Evolutionary conservation across 2,797 vertebrate genomes (phyloP).

Genomic region (Mus minutoides): DNA sequence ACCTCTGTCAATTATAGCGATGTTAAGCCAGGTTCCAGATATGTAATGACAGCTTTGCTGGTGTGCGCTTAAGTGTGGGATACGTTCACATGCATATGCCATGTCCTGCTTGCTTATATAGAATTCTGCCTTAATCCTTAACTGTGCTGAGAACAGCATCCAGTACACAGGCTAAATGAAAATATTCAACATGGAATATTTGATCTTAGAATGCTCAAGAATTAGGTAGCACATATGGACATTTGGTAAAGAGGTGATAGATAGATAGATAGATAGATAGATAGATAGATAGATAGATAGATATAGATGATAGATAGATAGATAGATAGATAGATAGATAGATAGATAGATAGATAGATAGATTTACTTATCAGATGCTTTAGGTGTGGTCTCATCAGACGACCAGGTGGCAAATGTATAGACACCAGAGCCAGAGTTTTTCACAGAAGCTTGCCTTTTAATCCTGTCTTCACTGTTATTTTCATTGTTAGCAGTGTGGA

Average conservation of each 20-base stretch:
- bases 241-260: not conserved
- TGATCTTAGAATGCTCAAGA: not conserved
- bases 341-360: too few species aligned
- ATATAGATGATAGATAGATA: too few species aligned
- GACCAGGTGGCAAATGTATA: not conserved
- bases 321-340: too few species aligned
- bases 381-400: not conserved
- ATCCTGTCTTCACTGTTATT: not conserved
- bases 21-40: slow-evolving; percentile 40
- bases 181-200: too few species aligned
- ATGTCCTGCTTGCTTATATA: not conserved
- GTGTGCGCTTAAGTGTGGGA: not conserved
- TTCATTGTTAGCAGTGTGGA: too few species aligned
- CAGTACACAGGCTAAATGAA: not conserved
- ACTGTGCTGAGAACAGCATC: not conserved
- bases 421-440: not conserved
- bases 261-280: too few species aligned
- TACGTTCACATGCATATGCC: not conserved
- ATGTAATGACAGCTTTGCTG: slow-evolving; percentile 48
- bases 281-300: too few species aligned
- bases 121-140: not conserved
- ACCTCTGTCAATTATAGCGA: slow-evolving; percentile 58
- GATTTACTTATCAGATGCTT: slow-evolving; percentile 25
- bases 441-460: not conserved
- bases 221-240: not conserved